A percentile compares a stretch with the other conserved stretches of the same genome.
Conservation (phyloP, 2,888 invertebrate species). For the Ctena decussata region DNA sequence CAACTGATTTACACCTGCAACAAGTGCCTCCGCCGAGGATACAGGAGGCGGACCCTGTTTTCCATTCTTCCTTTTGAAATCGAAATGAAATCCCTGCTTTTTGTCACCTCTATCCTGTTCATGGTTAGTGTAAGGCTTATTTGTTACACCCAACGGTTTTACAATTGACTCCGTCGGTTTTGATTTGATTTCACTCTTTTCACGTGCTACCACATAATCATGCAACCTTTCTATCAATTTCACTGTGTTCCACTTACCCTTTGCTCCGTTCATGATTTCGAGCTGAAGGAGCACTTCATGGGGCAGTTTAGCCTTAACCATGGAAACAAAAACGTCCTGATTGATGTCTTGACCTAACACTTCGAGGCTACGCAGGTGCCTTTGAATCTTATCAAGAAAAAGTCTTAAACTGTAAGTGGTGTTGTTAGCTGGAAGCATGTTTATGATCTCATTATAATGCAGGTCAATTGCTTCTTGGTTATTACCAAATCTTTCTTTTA, state of each 20-base stretch:
- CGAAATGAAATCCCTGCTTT: neutral
- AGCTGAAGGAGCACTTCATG: conserved; percentile 21
- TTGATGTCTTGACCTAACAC: conserved; percentile 23
- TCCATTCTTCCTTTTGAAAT: neutral
- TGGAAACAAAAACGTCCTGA: conserved; percentile 37
- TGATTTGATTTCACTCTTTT: neutral
- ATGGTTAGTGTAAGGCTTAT: neutral
- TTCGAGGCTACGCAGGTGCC: conserved; percentile 32
- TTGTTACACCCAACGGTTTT: neutral
- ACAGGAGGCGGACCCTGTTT: neutral
- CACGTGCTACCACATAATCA: conserved; percentile 9
- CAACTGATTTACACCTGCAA: neutral
- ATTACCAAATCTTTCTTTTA: conserved; percentile 41
- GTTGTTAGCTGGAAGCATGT: neutral
- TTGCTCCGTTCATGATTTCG: conserved; percentile 22
- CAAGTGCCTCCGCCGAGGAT: neutral
- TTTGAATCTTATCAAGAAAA: conserved; percentile 19
- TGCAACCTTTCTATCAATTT: neutral
- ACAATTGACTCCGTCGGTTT: neutral
- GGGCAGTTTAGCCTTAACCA: conserved; percentile 26
- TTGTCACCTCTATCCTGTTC: neutral
- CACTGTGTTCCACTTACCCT: conserved; percentile 12
- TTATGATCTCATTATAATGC: conserved; percentile 36
- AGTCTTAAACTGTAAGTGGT: conserved; percentile 7
- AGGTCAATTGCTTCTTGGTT: conserved; percentile 31